A percentile compares a stretch with the other conserved stretches of the same genome.
phyloP scores from a whole-genome alignment of 2,113 vertebrate species.

The Brachypteracias leptosomus region DNA sequence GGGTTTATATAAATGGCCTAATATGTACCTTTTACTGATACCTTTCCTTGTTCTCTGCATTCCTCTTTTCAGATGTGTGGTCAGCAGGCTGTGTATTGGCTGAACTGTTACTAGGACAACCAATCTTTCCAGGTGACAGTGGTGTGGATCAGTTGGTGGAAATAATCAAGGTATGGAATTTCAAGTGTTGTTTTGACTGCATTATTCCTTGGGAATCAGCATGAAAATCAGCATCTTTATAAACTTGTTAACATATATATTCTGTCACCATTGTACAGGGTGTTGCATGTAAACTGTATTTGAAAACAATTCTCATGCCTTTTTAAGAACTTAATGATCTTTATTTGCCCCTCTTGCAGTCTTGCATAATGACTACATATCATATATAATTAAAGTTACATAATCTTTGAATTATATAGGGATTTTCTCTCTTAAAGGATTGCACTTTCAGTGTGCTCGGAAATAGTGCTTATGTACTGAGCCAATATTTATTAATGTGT shows the following conservation, averaged over 20 bases:
- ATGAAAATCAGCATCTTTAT: not conserved
- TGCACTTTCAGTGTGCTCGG: not conserved
- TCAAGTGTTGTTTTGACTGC: not conserved
- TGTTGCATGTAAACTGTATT: not conserved
- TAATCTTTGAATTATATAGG: not conserved
- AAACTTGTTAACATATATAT: not conserved
- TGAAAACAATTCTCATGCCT: not conserved
- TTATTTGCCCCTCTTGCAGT: not conserved
- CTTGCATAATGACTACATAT: not conserved
- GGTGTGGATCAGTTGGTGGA: constrained; percentile 99
- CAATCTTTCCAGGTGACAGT: constrained; percentile 98
- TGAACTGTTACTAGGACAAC: constrained; percentile 97
- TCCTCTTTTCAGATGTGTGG: constrained; percentile 87
- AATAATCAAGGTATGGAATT: constrained; percentile 92
- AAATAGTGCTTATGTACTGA: not conserved
- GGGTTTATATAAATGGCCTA: not conserved
- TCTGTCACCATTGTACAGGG: not conserved
- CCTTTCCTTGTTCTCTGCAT: not conserved
- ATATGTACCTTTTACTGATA: not conserved
- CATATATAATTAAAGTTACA: no score
- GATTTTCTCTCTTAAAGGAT: not conserved
- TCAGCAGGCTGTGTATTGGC: constrained; percentile 98
- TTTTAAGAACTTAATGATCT: not conserved
- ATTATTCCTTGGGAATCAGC: not conserved
- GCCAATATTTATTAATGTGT: not conserved